These are phyloP conservation scores for Nasonia vitripennis DNA, from an alignment of 1,140 invertebrate genomes.

Conservation along the genomic window DNA sequence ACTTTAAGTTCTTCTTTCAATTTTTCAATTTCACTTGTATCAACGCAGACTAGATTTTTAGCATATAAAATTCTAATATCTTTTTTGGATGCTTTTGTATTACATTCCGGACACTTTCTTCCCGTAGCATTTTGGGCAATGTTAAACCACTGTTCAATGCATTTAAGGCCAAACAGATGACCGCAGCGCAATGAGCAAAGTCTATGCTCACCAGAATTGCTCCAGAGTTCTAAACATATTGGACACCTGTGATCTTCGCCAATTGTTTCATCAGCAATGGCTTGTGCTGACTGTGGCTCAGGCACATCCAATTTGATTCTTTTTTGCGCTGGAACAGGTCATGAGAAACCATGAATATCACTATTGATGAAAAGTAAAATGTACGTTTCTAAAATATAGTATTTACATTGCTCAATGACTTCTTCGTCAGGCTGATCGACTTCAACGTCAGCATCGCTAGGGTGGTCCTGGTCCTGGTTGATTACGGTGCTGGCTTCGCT, in stretches of 20 bases:
- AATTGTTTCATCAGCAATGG: background rate
- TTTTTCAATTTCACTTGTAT: constrained; percentile 80
- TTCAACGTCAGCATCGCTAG: constrained; percentile 29
- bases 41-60: constrained; percentile 78
- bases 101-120: constrained; percentile 89
- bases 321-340: constrained; percentile 41
- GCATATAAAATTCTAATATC: constrained; percentile 88
- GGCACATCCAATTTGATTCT: constrained; percentile 35
- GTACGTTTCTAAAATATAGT: background rate
- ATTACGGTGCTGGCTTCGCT: constrained; percentile 32
- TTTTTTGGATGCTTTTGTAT: constrained; percentile 82
- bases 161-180: constrained; percentile 91
- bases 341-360: background rate
- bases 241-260: constrained; percentile 85
- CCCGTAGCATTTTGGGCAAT: constrained; percentile 49
- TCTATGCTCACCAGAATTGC: constrained; percentile 89
- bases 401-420: constrained; percentile 40
- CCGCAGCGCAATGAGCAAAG: constrained; percentile 90
- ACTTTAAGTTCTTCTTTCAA: constrained; percentile 75
- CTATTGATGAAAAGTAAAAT: background rate
- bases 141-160: constrained; percentile 88
- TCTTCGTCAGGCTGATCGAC: background rate
- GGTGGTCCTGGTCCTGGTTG: background rate
- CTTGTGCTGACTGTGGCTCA: background rate
- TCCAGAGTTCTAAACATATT: constrained; percentile 92